Conservation (phyloP, 2,797 vertebrate genomes). For the Rhynchotus rufescens region DNA sequence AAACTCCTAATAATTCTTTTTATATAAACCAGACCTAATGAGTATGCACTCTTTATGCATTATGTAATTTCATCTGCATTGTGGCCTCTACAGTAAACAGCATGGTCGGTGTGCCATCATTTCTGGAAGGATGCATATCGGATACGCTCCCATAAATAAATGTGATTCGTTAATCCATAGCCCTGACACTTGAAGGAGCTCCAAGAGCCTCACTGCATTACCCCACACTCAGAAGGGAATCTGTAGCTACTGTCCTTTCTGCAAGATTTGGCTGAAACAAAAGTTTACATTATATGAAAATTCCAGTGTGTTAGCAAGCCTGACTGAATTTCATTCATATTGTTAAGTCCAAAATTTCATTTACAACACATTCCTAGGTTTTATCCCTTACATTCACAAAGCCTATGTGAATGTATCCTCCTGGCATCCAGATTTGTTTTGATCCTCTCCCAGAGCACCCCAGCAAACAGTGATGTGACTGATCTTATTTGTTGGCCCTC, state of each 20-base stretch:
- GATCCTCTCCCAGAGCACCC: not conserved
- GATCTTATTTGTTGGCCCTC: not conserved
- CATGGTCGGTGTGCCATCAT: not conserved
- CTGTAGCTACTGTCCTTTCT: not conserved
- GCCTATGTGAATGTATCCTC: not conserved
- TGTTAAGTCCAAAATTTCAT: not conserved
- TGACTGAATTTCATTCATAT: not conserved
- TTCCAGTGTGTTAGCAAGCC: accelerated
- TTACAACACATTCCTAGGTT: not conserved
- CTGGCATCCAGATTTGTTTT: not conserved
- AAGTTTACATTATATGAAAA: not conserved
- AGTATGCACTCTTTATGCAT: not conserved
- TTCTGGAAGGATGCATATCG: not conserved
- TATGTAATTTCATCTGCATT: not conserved
- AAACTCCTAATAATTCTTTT: not conserved
- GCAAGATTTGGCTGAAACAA: not conserved
- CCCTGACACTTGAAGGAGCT: not conserved
- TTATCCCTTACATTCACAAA: not conserved
- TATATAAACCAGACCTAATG: not conserved
- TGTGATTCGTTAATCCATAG: not conserved
- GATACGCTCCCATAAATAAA: not conserved
- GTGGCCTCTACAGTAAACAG: not conserved
- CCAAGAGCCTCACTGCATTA: accelerated
- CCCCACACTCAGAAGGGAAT: accelerated
- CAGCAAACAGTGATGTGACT: not conserved